A percentile compares a stretch with the other conserved stretches of the same genome.
Conservation (phyloP, 2,888 invertebrate species). For the Spisula solida region DNA sequence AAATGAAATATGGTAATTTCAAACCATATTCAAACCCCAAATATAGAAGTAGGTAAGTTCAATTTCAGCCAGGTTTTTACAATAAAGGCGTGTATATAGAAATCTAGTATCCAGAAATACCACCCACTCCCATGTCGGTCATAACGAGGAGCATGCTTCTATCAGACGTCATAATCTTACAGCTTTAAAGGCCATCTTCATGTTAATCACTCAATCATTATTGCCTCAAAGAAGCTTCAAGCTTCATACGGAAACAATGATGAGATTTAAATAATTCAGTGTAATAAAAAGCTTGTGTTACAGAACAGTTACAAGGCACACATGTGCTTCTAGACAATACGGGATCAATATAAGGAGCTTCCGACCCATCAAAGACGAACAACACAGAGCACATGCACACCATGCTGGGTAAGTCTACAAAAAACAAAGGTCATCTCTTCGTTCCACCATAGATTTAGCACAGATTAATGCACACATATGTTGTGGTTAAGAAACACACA, state of each 20-base stretch:
- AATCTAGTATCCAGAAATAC: neutral
- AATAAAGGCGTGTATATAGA: neutral
- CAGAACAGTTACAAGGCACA: neutral
- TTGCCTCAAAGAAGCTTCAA: neutral
- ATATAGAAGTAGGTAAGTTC: neutral
- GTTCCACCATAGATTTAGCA: neutral
- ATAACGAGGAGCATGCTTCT: neutral
- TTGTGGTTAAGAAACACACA: neutral
- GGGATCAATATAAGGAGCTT: neutral
- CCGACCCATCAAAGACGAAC: neutral
- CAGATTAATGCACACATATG: constrained; percentile 4
- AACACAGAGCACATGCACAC: neutral
- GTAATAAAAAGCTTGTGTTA: neutral
- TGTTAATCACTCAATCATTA: neutral
- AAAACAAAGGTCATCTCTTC: neutral
- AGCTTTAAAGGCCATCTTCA: neutral
- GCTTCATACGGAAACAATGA: neutral
- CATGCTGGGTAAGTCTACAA: neutral
- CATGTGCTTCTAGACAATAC: neutral
- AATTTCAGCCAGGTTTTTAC: neutral
- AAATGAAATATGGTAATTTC: no score
- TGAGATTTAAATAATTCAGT: constrained; percentile 15
- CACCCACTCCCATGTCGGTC: neutral
- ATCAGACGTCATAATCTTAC: neutral
- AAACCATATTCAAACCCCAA: neutral